Evolutionary conservation across 2,888 invertebrate species (phyloP).

Genomic region (Pediacus dermestoides): DNA sequence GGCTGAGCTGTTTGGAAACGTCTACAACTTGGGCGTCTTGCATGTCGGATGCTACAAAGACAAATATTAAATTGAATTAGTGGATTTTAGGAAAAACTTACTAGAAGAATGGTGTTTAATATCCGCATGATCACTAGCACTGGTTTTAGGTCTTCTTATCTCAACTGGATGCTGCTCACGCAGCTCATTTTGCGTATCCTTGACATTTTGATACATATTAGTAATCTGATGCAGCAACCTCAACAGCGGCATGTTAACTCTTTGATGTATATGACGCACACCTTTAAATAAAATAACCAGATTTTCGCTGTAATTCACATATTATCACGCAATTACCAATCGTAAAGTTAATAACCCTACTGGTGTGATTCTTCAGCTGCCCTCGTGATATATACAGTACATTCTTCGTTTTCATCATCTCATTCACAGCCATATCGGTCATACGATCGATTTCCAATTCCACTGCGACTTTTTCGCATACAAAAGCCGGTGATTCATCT

Average conservation of each 20-base stretch:
- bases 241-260: conserved; percentile 94
- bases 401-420: conserved; percentile 77
- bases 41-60: conserved; percentile 57
- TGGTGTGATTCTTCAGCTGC: conserved; percentile 86
- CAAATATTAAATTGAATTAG: conserved; percentile 11
- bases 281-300: conserved; percentile 52
- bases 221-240: conserved; percentile 92
- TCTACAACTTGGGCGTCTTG: conserved; percentile 56
- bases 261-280: conserved; percentile 86
- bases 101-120: conserved; percentile 62
- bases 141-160: conserved; percentile 46
- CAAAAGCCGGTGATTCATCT: conserved; percentile 81
- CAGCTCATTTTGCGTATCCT: conserved; percentile 88
- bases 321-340: conserved; percentile 32
- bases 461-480: conserved; percentile 86
- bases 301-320: conserved; percentile 5
- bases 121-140: conserved; percentile 46
- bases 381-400: conserved; percentile 83
- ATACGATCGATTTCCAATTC: conserved; percentile 87
- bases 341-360: conserved; percentile 87
- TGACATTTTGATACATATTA: conserved; percentile 96
- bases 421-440: conserved; percentile 84
- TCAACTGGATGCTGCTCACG: conserved; percentile 64
- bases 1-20: conserved; percentile 49
- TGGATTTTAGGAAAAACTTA: conserved; percentile 38